Conservation (phyloP, 1,140 invertebrate species). For the Trachelipus rathkii region DNA sequence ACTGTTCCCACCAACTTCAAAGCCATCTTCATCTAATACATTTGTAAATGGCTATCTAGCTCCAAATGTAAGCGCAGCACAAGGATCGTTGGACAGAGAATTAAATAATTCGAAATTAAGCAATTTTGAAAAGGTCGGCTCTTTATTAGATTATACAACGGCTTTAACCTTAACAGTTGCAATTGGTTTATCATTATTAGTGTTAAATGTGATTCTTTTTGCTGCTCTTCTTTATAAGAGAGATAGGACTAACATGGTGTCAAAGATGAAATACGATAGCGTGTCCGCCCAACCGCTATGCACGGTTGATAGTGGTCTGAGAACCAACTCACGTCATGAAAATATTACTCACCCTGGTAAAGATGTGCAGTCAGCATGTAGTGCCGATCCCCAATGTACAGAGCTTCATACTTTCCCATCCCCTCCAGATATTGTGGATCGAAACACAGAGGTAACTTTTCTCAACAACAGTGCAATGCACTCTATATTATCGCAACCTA, state of each 20-base stretch:
- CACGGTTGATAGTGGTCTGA: slow-evolving; percentile 41
- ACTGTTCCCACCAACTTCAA: not conserved
- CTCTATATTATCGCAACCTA: slow-evolving; percentile 32
- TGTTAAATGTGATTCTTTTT: slow-evolving; percentile 89
- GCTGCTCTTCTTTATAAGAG: slow-evolving; percentile 87
- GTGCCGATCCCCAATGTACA: slow-evolving; percentile 41
- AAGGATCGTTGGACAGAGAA: slow-evolving; percentile 26
- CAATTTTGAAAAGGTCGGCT: not conserved
- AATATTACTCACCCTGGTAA: slow-evolving; percentile 38
- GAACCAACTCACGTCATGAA: slow-evolving; percentile 34
- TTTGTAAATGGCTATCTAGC: slow-evolving; percentile 34
- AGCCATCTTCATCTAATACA: slow-evolving; percentile 17
- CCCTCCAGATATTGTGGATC: slow-evolving; percentile 41
- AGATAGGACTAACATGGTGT: slow-evolving; percentile 50
- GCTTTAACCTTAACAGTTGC: slow-evolving; percentile 85
- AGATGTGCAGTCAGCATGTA: slow-evolving; percentile 35
- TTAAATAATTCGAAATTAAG: slow-evolving; percentile 29
- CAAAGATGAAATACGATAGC: slow-evolving; percentile 45
- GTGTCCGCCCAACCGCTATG: slow-evolving; percentile 41
- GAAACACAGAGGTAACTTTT: slow-evolving; percentile 43
- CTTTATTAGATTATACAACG: slow-evolving; percentile 63
- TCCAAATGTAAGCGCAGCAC: slow-evolving; percentile 42
- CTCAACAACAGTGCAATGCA: slow-evolving; percentile 37
- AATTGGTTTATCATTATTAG: slow-evolving; percentile 80
- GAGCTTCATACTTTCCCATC: slow-evolving; percentile 43